Percentiles rank a stretch among this genome's conserved stretches.
Evolutionary conservation across 2,113 vertebrate species (phyloP).

Genomic region (Equus quagga): DNA sequence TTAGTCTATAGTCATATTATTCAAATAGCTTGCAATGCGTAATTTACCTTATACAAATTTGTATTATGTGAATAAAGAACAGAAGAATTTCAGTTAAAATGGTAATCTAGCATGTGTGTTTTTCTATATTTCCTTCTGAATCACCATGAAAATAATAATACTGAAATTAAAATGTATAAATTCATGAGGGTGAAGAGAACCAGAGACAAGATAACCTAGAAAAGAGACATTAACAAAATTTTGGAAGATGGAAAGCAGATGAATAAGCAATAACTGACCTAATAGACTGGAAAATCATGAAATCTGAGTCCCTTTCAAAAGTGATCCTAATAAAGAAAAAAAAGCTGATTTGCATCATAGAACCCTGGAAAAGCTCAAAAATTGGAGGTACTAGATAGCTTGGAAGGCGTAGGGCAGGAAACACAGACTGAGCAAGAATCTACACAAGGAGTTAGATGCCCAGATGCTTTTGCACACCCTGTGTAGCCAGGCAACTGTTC

Average conservation of each 20-base stretch:
- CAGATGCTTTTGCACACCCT: background rate
- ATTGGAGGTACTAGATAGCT: background rate
- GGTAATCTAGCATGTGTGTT: background rate
- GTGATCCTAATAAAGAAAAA: background rate
- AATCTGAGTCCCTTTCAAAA: slow-evolving; percentile 12
- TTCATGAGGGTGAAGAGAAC: slow-evolving; percentile 56
- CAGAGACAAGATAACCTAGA: slow-evolving; percentile 31
- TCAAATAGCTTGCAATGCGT: slow-evolving; percentile 1
- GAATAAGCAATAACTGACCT: slow-evolving; percentile 22
- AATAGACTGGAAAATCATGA: slow-evolving; percentile 15
- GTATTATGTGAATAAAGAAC: background rate
- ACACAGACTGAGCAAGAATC: background rate
- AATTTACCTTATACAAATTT: slow-evolving; percentile 11
- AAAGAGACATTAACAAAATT: slow-evolving; percentile 22
- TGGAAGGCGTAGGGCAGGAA: background rate
- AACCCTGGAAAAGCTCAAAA: background rate
- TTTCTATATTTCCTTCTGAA: slow-evolving; percentile 31
- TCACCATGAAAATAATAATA: slow-evolving; percentile 43
- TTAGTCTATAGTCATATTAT: background rate
- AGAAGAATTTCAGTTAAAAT: slow-evolving; percentile 54
- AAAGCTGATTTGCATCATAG: background rate
- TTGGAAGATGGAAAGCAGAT: slow-evolving; percentile 43
- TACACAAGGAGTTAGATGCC: background rate
- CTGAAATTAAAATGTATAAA: slow-evolving; percentile 59
- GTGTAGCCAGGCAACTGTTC: background rate